phyloP scores from a whole-genome alignment of 2,888 invertebrate genomes.

The Dysmachus trigonus region DNA sequence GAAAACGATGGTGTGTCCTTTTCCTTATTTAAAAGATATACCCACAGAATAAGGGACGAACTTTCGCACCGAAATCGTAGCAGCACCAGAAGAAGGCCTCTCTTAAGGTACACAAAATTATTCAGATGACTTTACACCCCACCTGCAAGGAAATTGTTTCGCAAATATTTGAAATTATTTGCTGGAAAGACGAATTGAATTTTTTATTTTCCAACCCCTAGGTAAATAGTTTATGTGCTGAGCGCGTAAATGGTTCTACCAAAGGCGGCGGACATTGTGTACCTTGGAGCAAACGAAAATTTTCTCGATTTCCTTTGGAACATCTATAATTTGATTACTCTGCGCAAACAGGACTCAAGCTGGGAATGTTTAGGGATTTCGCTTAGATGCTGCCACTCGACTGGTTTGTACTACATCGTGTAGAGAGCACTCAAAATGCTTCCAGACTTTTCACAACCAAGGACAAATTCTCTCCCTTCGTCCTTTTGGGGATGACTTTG shows the following conservation, averaged over 20 bases:
- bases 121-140: not conserved
- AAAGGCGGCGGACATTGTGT: not conserved
- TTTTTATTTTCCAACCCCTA: not conserved
- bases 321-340: not conserved
- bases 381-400: not conserved
- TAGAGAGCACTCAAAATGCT: not conserved
- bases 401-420: not conserved
- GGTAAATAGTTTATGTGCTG: not conserved
- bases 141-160: not conserved
- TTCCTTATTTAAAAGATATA: too few species aligned
- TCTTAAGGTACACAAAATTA: not conserved
- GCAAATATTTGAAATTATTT: not conserved
- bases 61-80: not conserved
- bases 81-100: not conserved
- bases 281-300: not conserved
- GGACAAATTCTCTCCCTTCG: not conserved
- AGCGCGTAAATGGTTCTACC: not conserved
- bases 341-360: not conserved
- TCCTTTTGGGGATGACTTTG: not conserved
- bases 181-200: not conserved
- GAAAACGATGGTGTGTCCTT: not conserved
- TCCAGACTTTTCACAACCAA: not conserved
- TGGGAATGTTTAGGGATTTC: not conserved
- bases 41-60: not conserved
- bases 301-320: not conserved